phyloP scores from a whole-genome alignment of 2,113 vertebrate species.

The Mastomys coucha region DNA sequence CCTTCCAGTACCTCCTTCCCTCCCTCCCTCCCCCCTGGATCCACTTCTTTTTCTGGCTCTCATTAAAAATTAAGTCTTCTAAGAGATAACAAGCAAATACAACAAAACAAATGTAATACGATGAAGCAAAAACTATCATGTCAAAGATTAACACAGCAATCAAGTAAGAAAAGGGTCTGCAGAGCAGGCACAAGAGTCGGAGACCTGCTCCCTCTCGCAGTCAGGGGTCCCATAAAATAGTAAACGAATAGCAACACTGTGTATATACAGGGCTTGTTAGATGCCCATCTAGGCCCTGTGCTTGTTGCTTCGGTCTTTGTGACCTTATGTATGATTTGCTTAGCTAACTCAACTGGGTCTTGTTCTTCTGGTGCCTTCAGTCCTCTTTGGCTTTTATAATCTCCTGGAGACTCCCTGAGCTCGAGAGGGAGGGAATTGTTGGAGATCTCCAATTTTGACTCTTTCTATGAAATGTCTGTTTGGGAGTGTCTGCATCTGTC shows the following conservation, averaged over 20 bases:
- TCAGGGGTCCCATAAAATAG: background rate
- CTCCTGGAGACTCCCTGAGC: background rate
- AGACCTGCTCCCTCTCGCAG: background rate
- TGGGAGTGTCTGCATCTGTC: too few species aligned
- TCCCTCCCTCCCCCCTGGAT: background rate
- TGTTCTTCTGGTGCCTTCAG: background rate
- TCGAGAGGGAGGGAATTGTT: background rate
- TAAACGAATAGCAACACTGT: background rate
- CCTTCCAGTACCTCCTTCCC: fast-evolving
- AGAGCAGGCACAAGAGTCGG: background rate
- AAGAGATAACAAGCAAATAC: background rate
- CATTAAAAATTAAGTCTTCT: background rate
- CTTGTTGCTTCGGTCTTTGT: background rate
- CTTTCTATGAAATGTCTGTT: background rate
- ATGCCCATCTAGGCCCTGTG: too few species aligned
- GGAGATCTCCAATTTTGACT: background rate
- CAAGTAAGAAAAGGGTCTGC: background rate
- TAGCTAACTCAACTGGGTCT: background rate
- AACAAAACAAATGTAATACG: background rate
- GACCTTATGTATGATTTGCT: background rate
- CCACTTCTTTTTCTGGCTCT: background rate
- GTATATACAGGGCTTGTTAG: background rate
- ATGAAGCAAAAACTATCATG: background rate
- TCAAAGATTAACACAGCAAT: background rate
- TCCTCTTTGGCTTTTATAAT: background rate